phyloP scores from a whole-genome alignment of 2,113 vertebrate species.

The Hippotragus niger region DNA sequence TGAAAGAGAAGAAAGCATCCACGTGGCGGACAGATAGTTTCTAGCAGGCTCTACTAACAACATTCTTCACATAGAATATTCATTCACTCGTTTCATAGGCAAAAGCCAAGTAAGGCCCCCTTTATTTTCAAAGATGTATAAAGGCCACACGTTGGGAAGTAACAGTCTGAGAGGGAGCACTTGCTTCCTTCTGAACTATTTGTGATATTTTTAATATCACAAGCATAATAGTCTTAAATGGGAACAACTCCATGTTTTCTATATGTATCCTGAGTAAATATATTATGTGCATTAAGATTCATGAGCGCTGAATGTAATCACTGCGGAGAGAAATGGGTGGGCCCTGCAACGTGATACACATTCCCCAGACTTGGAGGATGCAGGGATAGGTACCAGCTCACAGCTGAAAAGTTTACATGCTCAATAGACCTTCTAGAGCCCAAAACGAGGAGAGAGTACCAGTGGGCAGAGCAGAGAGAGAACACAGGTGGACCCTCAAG shows the following conservation, averaged over 20 bases:
- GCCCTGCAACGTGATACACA: background rate
- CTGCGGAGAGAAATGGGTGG: background rate
- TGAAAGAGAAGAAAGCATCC: background rate
- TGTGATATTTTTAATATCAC: background rate
- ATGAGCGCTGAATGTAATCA: background rate
- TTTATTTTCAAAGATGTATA: background rate
- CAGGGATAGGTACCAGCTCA: background rate
- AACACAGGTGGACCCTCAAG: background rate
- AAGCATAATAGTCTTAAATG: background rate
- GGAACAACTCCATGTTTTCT: background rate
- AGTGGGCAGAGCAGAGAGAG: background rate
- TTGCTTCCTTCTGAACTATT: background rate
- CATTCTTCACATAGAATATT: background rate
- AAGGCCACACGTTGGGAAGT: background rate
- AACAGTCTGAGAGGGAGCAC: background rate
- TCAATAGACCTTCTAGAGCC: background rate
- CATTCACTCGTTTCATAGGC: background rate
- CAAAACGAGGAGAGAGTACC: background rate
- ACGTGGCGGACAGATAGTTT: background rate
- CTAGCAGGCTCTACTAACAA: background rate
- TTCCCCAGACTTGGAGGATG: background rate
- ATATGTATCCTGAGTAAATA: background rate
- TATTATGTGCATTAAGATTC: background rate
- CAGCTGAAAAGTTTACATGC: background rate
- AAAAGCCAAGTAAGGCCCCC: background rate